Evolutionary conservation across 2,797 vertebrate species (phyloP), one percentile per base, ranked within the genome.

Genomic region (Sebastes itinus): DNA sequence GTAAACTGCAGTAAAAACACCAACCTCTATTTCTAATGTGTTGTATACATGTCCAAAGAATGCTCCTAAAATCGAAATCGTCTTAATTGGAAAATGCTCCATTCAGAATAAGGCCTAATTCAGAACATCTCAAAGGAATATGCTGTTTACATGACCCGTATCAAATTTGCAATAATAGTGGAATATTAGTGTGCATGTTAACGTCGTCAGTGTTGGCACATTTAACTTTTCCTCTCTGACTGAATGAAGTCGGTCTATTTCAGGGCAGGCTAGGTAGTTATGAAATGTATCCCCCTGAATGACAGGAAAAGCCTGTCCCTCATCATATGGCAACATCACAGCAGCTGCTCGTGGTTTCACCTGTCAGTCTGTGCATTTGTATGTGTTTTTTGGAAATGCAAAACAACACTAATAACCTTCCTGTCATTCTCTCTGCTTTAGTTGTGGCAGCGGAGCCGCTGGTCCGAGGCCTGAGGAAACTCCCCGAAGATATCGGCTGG

Each of bases 401-500:
- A 63, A 59, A 60, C 33, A 2, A 54, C 35, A 16, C 22, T 78
- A 22, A 80, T 60, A 30, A 58, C 33, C 13, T 59, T 42, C 68
- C 38, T 80, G 10, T 82, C 10, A 7, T 58, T 76, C 28, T 84
- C 7, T 81, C 28, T 20, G 22, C 63, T 78, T 49, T 63, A 95
- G 93, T 90, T 64, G 84, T 83, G 52, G 82, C 92, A 32, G 89
- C 84, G 9, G 92, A 89, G 64, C 87, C 88, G 22, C 75, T 92
- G 85, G 75, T 89, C 75, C 89, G 92, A 81, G 91, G 90, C 13
- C 90, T 95, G 85, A 94, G 95, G 85, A 98, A 97, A 93, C 90
- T 97, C 90, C 92, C 95, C 1, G 97, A 98, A 90, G 97, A 97
- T 42, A 94, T 97, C 59, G 97, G 97, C 79, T 99, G 98, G 98